Evolutionary conservation across 2,888 invertebrate species (phyloP).

Genomic region (Drosophila infuscata): DNA sequence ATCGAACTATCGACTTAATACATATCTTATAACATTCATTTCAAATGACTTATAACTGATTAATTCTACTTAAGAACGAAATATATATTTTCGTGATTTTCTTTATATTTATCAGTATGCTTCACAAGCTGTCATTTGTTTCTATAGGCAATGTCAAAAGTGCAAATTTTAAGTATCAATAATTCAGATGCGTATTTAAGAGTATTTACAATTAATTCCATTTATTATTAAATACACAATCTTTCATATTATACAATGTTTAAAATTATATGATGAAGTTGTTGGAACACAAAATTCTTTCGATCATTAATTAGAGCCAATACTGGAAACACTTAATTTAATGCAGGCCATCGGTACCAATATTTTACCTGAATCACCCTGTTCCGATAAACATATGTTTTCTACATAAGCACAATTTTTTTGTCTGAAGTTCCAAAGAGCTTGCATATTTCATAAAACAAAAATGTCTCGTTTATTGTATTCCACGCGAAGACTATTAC

Average conservation of each 20-base stretch:
- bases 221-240: background rate
- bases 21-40: background rate
- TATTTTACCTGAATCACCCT: constrained; percentile 39
- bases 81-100: background rate
- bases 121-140: background rate
- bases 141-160: background rate
- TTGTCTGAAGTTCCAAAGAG: constrained; percentile 43
- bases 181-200: background rate
- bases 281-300: background rate
- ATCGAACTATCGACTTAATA: background rate
- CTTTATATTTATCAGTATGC: background rate
- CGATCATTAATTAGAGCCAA: background rate
- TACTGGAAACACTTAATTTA: constrained; percentile 14
- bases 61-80: background rate
- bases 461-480: constrained; percentile 65
- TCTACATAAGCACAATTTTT: constrained; percentile 36
- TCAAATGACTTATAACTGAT: no score
- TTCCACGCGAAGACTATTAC: constrained; percentile 61
- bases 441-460: constrained; percentile 26
- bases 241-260: background rate
- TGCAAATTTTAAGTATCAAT: constrained; percentile 2
- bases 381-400: constrained; percentile 50
- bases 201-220: background rate
- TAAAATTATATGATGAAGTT: background rate
- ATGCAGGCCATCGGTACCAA: background rate